Evolutionary conservation across 1,140 invertebrate species (phyloP).

Genomic region (Leptopilina boulardi): DNA sequence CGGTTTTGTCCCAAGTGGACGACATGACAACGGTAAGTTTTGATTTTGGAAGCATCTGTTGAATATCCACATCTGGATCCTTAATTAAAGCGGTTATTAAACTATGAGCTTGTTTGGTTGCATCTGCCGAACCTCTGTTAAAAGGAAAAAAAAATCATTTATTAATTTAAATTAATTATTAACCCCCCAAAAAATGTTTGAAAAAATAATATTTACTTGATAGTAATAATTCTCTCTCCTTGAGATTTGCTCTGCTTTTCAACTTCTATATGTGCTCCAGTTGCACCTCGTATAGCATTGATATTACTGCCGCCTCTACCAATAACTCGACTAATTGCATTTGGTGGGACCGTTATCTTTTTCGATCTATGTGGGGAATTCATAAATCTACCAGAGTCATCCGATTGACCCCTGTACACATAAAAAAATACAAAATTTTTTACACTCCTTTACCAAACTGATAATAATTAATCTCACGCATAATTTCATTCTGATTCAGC

Average conservation of each 20-base stretch:
- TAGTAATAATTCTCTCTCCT: slow-evolving; percentile 95
- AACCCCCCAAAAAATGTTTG: slow-evolving; percentile 4
- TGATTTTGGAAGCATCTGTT: slow-evolving; percentile 86
- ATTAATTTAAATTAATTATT: slow-evolving; percentile 8
- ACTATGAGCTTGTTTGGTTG: slow-evolving; percentile 91
- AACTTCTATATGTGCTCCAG: slow-evolving; percentile 97
- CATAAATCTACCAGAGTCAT: slow-evolving; percentile 72
- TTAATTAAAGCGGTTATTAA: slow-evolving; percentile 92
- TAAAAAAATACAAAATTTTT: slow-evolving; percentile 34
- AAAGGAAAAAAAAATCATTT: slow-evolving; percentile 50
- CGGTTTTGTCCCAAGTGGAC: slow-evolving; percentile 79
- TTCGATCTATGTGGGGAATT: slow-evolving; percentile 80
- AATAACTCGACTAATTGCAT: slow-evolving; percentile 96
- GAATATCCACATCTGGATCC: slow-evolving; percentile 94
- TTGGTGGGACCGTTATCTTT: slow-evolving; percentile 94
- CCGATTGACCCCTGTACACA: slow-evolving; percentile 69
- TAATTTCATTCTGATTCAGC: background rate
- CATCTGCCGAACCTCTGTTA: slow-evolving; percentile 89
- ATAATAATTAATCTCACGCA: background rate
- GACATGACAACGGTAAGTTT: slow-evolving; percentile 76
- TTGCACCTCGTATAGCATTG: slow-evolving; percentile 95
- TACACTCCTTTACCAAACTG: background rate
- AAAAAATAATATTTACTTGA: slow-evolving; percentile 83
- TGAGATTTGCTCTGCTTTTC: slow-evolving; percentile 97
- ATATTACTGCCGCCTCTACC: slow-evolving; percentile 97